These are phyloP conservation scores for Mus spicilegus DNA, from an alignment of 2,113 vertebrate genomes.

Conservation along the genomic window DNA sequence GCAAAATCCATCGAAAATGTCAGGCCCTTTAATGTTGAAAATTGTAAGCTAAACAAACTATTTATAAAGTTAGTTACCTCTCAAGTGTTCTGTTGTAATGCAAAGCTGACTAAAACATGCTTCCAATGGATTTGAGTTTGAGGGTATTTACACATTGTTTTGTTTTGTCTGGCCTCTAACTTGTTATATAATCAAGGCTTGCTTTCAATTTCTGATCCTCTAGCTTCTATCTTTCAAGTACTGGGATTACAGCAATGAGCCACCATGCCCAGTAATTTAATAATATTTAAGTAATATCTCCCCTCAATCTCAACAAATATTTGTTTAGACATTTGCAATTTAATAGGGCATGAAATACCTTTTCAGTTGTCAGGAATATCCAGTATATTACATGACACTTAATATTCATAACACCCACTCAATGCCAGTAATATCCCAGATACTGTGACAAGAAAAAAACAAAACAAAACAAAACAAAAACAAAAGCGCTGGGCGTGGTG, in stretches of 20 bases:
- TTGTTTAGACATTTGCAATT: not conserved
- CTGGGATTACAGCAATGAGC: not conserved
- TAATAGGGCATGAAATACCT: not conserved
- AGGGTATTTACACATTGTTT: not conserved
- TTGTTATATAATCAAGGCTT: not conserved
- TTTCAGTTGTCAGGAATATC: not conserved
- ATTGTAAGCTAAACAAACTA: not conserved
- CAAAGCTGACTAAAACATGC: not conserved
- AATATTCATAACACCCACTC: not conserved
- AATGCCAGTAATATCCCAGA: not conserved
- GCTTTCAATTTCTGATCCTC: not conserved
- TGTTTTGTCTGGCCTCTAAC: not conserved
- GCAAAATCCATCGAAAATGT: not conserved
- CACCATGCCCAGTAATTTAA: not conserved
- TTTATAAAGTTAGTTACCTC: not conserved
- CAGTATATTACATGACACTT: not conserved
- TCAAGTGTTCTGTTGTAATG: not conserved
- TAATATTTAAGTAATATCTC: not conserved
- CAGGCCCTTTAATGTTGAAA: not conserved
- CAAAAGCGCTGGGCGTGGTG: no score
- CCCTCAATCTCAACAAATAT: not conserved
- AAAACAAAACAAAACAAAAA: no score
- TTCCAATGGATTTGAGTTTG: not conserved
- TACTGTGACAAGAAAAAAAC: not conserved
- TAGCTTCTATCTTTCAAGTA: not conserved